These are phyloP conservation scores for Adelges cooleyi DNA, from an alignment of 1,140 invertebrate genomes.

Conservation along the genomic window DNA sequence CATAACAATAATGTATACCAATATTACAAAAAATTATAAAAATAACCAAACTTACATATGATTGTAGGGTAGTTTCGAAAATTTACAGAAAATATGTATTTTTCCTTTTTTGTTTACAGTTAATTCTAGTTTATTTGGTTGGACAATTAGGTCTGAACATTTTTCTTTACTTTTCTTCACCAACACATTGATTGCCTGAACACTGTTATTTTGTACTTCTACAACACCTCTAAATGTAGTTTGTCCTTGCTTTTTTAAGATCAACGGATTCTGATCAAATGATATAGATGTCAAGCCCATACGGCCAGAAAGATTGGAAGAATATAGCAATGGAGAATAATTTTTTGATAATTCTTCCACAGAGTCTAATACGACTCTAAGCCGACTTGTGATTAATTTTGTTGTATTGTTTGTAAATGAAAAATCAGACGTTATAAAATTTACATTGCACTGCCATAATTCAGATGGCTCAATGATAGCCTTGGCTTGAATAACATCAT, in stretches of 20 bases:
- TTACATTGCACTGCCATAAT: slow-evolving; percentile 15
- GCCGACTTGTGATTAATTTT: not conserved
- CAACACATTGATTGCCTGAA: not conserved
- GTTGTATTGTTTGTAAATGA: not conserved
- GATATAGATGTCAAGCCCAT: not conserved
- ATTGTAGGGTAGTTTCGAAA: too few species aligned
- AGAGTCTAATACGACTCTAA: slow-evolving; percentile 11
- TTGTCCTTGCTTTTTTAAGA: not conserved
- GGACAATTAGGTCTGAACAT: not conserved
- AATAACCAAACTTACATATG: too few species aligned
- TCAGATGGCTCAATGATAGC: slow-evolving; percentile 10
- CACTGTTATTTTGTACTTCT: slow-evolving; percentile 7
- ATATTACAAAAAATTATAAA: too few species aligned
- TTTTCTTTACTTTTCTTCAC: not conserved
- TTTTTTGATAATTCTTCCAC: not conserved
- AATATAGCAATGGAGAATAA: slow-evolving; percentile 20
- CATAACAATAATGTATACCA: too few species aligned
- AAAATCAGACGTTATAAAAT: not conserved
- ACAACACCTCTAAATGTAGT: not conserved
- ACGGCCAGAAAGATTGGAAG: not conserved
- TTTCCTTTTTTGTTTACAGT: not conserved
- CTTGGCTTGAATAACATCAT: not conserved
- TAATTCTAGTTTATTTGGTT: slow-evolving; percentile 7
- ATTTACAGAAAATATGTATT: not conserved
- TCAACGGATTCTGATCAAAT: slow-evolving; percentile 22